Base-by-base conservation (phyloP, 1,140 invertebrate genomes). In the Drosophila gunungcola region DNA sequence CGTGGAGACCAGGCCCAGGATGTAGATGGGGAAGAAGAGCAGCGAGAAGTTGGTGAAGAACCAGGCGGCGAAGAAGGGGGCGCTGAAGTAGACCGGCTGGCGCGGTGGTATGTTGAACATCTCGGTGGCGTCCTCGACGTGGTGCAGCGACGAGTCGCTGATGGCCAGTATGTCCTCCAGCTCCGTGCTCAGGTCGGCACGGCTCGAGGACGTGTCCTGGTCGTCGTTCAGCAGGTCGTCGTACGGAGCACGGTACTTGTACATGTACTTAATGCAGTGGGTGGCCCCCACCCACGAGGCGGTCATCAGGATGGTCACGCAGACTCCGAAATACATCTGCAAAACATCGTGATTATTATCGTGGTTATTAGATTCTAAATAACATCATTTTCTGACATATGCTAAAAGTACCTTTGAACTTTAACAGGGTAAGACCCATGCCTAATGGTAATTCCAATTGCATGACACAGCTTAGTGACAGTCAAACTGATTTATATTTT, bases 61-160 rank as follows among this genome's bases (percentile, higher is more conserved):
- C 97, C 97, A 99, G 12, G 97, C 97, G 10, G 97, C 97, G 92
- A 98, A 97, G 93, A 98, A 98, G 52, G 97, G 97, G 29, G 97
- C 97, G 92, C 97, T 96, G 93, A 92, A 92, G 64, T 89, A 83
- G 55, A 82, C 74, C 38, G 88, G 74, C 65, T 86, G 83, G 42
- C 80, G 83, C 62, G 77, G 77, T 91, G 88, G 86, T 81, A 91
- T 74, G 48, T 90, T 91, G 77, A 91, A 91, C 75, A 91, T 90
- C 74, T 91, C 90, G 68, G 86, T 92, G 61, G 84, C 91, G 74
- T 92, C 89, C 63, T 92, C 90, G 67, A 92, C 83, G 49, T 92
- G 89, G 48, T 83, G 77, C 61, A 92, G 75, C 43, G 92, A 93
- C 65, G 79, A 94, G 93, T 88, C 93, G 90, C 81, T 93, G 81